Percentiles rank a stretch among this genome's conserved stretches.
These are phyloP conservation scores for Melanotaenia boesemani DNA, from an alignment of 2,797 vertebrate species.

Conservation along the genomic window DNA sequence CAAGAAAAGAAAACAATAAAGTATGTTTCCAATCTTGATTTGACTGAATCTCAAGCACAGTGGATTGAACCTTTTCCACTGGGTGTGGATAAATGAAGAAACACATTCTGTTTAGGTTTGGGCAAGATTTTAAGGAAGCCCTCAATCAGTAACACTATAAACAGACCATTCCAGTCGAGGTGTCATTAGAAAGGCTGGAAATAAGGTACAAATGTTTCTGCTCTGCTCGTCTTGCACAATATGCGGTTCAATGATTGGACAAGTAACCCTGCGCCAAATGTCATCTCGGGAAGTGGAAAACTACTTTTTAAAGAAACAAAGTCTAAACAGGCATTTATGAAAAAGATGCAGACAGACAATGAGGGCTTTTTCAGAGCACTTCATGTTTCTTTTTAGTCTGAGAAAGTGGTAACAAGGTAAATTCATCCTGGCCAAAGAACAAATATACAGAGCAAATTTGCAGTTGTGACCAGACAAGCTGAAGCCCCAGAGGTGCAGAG, in stretches of 20 bases:
- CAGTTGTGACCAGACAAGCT: conserved; percentile 43
- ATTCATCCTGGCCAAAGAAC: conserved; percentile 58
- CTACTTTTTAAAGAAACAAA: conserved; percentile 64
- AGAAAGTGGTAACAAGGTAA: conserved; percentile 63
- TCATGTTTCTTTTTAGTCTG: conserved; percentile 41
- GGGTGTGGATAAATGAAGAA: conserved; percentile 72
- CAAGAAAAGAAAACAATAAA: conserved; percentile 39
- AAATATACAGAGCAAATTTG: conserved; percentile 76
- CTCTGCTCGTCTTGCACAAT: conserved; percentile 70
- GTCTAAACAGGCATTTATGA: conserved; percentile 70
- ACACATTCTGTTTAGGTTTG: conserved; percentile 79
- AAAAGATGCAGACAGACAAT: conserved; percentile 65
- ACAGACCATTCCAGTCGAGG: conserved; percentile 76
- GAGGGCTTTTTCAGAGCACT: conserved; percentile 38
- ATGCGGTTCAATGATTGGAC: conserved; percentile 75
- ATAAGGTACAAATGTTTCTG: conserved; percentile 65
- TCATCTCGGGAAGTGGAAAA: conserved; percentile 69
- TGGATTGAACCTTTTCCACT: conserved; percentile 65
- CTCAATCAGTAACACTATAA: conserved; percentile 81
- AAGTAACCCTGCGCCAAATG: conserved; percentile 66
- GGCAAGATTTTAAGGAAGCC: conserved; percentile 79
- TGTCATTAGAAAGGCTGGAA: conserved; percentile 78
- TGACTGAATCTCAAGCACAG: conserved; percentile 54
- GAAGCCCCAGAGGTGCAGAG: conserved; percentile 35
- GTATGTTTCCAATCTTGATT: conserved; percentile 67